A percentile compares a stretch with the other conserved stretches of the same genome.
These are phyloP conservation scores for Peromyscus californicus DNA, from an alignment of 2,113 vertebrate species.

Conservation along the genomic window DNA sequence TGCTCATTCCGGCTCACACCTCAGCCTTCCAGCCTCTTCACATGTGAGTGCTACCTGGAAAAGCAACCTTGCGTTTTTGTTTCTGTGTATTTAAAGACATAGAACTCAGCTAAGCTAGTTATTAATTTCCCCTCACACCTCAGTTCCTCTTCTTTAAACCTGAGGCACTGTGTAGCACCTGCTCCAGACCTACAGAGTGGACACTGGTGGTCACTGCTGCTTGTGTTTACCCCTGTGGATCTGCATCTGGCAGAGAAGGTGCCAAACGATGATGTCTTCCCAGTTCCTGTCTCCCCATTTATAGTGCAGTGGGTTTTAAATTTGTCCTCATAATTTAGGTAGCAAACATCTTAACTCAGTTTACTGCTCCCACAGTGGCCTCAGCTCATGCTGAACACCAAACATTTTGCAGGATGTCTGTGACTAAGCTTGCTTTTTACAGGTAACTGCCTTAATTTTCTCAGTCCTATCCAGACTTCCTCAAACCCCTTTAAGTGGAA, in stretches of 20 bases:
- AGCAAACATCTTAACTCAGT: neutral
- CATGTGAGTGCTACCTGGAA: neutral
- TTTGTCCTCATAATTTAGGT: neutral
- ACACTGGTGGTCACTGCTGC: neutral
- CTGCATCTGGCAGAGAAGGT: neutral
- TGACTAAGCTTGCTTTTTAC: neutral
- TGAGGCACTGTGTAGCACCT: neutral
- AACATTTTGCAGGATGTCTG: neutral
- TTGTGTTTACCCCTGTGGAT: neutral
- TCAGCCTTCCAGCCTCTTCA: neutral
- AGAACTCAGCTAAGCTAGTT: neutral
- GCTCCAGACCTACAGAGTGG: neutral
- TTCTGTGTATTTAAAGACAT: neutral
- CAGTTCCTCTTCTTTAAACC: slow-evolving; percentile 16
- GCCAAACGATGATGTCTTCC: neutral
- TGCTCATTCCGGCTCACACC: neutral
- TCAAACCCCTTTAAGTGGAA: neutral
- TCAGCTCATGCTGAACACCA: neutral
- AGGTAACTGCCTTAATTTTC: neutral
- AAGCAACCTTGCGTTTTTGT: slow-evolving; percentile 12
- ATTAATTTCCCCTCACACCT: neutral
- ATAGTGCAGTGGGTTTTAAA: neutral
- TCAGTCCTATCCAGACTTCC: neutral
- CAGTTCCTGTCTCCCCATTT: neutral
- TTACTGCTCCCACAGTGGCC: neutral